Evolutionary conservation across 2,113 vertebrate species (phyloP).

Genomic region (Diphyllodes magnificus): DNA sequence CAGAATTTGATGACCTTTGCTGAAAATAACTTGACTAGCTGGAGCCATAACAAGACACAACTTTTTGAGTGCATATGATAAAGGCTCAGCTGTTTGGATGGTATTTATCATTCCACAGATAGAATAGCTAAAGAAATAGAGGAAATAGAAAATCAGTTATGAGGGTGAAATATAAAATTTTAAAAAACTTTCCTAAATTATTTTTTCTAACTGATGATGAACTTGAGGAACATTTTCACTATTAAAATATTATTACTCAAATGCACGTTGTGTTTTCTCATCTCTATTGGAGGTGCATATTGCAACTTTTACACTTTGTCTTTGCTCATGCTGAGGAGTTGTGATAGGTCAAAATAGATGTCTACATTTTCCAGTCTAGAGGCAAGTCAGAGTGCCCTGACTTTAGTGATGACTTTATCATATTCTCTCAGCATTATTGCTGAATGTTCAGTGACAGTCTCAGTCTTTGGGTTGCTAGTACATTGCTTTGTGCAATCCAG

Average conservation of each 20-base stretch:
- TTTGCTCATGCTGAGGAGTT: background rate
- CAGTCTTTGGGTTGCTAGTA: background rate
- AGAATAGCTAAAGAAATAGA: background rate
- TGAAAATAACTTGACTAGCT: slow-evolving; percentile 22
- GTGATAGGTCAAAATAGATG: background rate
- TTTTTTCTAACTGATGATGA: background rate
- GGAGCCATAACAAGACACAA: background rate
- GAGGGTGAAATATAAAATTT: background rate
- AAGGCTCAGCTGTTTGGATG: background rate
- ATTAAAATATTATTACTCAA: background rate
- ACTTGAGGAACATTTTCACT: background rate
- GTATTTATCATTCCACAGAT: slow-evolving; percentile 2
- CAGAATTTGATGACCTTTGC: slow-evolving; percentile 9
- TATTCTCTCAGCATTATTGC: background rate
- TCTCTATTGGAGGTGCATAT: background rate
- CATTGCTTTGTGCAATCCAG: background rate
- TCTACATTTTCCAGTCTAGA: background rate
- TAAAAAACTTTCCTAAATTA: background rate
- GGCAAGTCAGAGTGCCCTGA: background rate
- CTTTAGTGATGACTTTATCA: background rate
- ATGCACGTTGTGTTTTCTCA: background rate
- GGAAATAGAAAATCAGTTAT: background rate
- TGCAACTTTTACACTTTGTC: background rate
- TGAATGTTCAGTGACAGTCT: background rate
- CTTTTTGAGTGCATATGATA: background rate